These are phyloP conservation scores for Thinocorus orbignyianus DNA, from an alignment of 2,113 vertebrate genomes.

Conservation along the genomic window DNA sequence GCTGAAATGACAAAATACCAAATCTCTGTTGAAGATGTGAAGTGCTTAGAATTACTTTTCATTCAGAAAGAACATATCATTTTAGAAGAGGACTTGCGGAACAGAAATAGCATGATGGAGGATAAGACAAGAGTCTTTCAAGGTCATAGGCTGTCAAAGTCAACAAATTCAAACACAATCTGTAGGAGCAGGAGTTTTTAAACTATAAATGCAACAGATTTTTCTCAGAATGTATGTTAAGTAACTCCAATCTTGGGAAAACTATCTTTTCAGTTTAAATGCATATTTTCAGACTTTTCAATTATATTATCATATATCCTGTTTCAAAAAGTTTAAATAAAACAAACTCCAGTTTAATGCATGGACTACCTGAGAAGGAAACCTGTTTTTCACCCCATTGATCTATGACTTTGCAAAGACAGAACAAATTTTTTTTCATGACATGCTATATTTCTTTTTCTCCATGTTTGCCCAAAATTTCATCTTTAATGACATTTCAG, in stretches of 20 bases:
- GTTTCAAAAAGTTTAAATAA: background rate
- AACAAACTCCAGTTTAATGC: background rate
- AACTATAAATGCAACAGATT: background rate
- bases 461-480: background rate
- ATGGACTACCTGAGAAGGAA: background rate
- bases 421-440: background rate
- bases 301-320: background rate
- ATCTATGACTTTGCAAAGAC: background rate
- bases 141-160: background rate
- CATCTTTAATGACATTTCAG: background rate
- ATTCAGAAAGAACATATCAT: slow-evolving; percentile 4
- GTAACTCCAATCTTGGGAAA: background rate
- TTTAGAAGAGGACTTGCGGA: background rate
- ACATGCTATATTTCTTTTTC: background rate
- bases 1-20: slow-evolving; percentile 43
- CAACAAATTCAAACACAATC: slow-evolving; percentile 5
- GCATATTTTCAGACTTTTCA: background rate
- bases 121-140: slow-evolving; percentile 32
- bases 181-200: background rate
- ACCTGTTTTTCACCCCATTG: background rate
- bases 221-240: background rate
- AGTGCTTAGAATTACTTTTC: slow-evolving; percentile 33
- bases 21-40: slow-evolving; percentile 21
- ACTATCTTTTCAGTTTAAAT: background rate
- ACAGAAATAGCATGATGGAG: slow-evolving; percentile 37